Evolutionary conservation across 2,113 vertebrate species (phyloP), one percentile per base, ranked within the genome.

Genomic region (Hoplias malabaricus): DNA sequence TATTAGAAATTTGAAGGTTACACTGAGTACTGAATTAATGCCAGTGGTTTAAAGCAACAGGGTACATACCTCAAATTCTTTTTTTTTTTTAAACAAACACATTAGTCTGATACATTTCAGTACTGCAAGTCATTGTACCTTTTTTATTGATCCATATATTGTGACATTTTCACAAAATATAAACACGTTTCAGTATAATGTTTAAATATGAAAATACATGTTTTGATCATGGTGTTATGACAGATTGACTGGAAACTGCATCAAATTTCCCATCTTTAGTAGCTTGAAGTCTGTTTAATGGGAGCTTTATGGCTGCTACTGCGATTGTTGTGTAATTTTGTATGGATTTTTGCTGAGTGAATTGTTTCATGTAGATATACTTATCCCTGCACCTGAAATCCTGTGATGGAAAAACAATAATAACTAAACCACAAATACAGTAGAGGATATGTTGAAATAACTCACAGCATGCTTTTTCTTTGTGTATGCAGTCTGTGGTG

Each of bases 401-500:
- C 8, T 63, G 34, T 12, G 19, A 3, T 13, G 13, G 19, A 31
- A 31, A 59, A 59, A 16, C 59, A n/a, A 34, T 10, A 62, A 31
- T 33, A 16, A 34, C 16, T 34, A 16, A 19, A 33, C 57, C 11
- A 2, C 57, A 61, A 33, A 10, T 2, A 50, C 7, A 43, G 8
- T 69, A 19, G 40, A 69, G 13, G 27, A 48, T 31, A 33, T 33
- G 23, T 61, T 25, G 7, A 54, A 74, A 16, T 53, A 73, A 40
- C 12, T 48, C 16, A 63, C 19, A 11, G 3, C 29, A 25, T 33
- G n/a, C n/a, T 54, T 53, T 77, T 2, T 53, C 23, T 5, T 1
- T 81, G 59, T 73, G 8, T 19, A 13, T n/a, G 6, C 83, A 98
- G 96, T 94, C 91, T 29, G 57, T 94, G 1, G 94, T 98, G 81